These are phyloP conservation scores for Montipora foliosa DNA, from an alignment of 64 coral and sea anemone species.

Conservation along the genomic window DNA sequence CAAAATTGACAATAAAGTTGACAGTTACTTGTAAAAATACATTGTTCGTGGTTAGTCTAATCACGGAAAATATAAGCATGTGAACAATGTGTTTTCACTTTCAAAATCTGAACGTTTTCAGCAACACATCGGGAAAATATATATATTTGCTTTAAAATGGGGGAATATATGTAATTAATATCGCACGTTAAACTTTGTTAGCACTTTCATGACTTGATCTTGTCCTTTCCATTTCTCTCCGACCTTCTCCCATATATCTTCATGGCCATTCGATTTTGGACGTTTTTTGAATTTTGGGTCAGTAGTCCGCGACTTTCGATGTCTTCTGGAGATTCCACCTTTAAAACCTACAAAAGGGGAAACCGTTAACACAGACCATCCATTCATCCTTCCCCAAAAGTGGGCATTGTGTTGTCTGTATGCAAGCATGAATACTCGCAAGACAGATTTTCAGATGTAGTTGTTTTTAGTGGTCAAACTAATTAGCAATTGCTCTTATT, in stretches of 20 bases:
- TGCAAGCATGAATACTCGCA: too few species aligned
- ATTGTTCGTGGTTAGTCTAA: too few species aligned
- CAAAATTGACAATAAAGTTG: too few species aligned
- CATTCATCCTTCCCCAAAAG: neutral
- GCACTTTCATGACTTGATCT: conserved; percentile 74
- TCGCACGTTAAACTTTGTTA: conserved; percentile 88
- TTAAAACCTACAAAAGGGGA: neutral
- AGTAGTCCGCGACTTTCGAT: neutral
- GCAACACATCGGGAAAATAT: too few species aligned
- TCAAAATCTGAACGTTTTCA: too few species aligned
- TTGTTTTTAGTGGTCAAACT: too few species aligned
- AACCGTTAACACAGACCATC: neutral
- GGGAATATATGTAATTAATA: conserved; percentile 24
- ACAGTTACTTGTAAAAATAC: too few species aligned
- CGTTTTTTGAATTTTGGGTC: conserved; percentile 44
- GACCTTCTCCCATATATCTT: conserved; percentile 84
- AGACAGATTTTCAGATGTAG: too few species aligned
- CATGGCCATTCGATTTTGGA: neutral
- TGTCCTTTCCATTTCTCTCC: conserved; percentile 81
- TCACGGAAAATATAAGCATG: too few species aligned
- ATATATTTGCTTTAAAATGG: too few species aligned
- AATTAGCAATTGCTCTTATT: too few species aligned
- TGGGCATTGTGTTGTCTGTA: neutral
- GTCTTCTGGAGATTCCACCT: neutral
- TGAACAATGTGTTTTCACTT: too few species aligned